A percentile compares a stretch with the other conserved stretches of the same genome.
Conservation (phyloP, 30 jellyfish, hydroid and myxozoan species). For the Hydractinia echinata region DNA sequence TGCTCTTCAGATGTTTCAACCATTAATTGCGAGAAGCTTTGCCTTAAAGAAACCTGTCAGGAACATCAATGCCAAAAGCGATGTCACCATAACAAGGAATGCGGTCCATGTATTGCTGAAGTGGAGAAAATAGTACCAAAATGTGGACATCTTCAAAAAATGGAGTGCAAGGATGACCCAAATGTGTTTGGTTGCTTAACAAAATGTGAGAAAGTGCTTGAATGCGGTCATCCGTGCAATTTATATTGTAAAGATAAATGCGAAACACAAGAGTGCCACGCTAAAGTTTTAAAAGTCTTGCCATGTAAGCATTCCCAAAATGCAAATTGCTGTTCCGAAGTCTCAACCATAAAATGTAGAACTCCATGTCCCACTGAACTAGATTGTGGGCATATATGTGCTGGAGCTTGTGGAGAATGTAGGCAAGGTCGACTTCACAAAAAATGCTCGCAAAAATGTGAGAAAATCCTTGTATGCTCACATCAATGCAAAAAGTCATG, state of each 20-base stretch:
- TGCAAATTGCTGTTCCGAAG: constrained; percentile 24
- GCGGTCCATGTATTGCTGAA: constrained; percentile 3
- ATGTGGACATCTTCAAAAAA: constrained; percentile 36
- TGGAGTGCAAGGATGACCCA: too few species aligned
- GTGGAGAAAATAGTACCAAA: not conserved
- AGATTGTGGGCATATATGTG: constrained; percentile 59
- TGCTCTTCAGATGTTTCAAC: constrained; percentile 27
- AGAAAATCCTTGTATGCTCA: constrained; percentile 27
- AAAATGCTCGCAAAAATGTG: constrained; percentile 40
- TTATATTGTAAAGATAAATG: not conserved
- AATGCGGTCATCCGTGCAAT: constrained; percentile 1
- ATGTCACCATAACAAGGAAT: too few species aligned
- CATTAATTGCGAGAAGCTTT: constrained; percentile 18
- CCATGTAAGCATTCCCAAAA: constrained; percentile 35
- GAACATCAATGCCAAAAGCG: constrained; percentile 35
- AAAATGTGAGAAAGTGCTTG: not conserved
- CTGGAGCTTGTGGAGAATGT: constrained; percentile 45
- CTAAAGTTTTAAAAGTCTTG: not conserved
- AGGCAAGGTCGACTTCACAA: constrained; percentile 43
- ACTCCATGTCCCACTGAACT: constrained; percentile 35
- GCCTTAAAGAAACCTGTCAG: constrained; percentile 41
- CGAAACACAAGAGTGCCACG: not conserved
- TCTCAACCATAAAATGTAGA: constrained; percentile 21
- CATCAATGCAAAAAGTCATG: constrained; percentile 30
- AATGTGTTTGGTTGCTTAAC: not conserved